Conservation (phyloP, 2,797 vertebrate genomes). For the Cuculus canorus region DNA sequence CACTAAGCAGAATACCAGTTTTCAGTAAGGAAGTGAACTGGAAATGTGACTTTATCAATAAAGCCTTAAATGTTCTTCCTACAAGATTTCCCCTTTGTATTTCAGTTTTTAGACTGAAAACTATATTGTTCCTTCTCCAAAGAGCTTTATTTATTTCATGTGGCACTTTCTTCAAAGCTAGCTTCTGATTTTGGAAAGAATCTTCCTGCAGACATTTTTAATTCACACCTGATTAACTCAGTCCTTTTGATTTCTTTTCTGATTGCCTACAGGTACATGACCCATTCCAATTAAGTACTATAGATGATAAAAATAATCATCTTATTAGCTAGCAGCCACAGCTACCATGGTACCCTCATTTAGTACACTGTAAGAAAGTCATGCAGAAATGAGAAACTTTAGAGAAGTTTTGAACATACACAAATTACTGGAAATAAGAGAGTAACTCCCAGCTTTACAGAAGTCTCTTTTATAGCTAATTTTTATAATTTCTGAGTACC, state of each 20-base stretch:
- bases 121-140: not conserved
- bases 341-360: not conserved
- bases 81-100: not conserved
- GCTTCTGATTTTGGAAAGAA: not conserved
- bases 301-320: constrained; percentile 36
- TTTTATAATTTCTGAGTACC: not conserved
- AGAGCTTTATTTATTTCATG: not conserved
- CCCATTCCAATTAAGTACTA: constrained; percentile 48
- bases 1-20: not conserved
- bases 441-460: not conserved
- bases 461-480: not conserved
- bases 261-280: constrained; percentile 18
- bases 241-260: constrained; percentile 34
- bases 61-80: not conserved
- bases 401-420: not conserved
- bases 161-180: not conserved
- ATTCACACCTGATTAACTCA: constrained; percentile 15
- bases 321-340: constrained; percentile 9
- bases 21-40: not conserved
- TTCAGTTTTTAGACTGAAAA: not conserved
- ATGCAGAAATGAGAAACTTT: not conserved
- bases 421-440: not conserved
- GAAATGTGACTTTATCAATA: not conserved
- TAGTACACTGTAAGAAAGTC: not conserved
- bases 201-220: not conserved